These are phyloP conservation scores for Agrilus planipennis DNA, from an alignment of 1,140 invertebrate genomes.

Conservation along the genomic window DNA sequence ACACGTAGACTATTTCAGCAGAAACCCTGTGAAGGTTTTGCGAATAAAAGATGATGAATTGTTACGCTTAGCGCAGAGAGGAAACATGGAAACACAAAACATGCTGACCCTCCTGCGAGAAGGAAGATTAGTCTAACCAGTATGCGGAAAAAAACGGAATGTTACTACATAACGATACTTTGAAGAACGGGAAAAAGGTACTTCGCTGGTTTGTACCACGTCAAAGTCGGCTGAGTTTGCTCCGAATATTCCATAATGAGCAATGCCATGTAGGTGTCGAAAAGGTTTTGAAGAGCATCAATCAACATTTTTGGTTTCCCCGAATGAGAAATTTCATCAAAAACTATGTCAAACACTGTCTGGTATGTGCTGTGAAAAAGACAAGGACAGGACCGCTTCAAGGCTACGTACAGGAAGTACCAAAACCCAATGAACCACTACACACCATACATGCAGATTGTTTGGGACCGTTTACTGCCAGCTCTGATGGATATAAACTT, in stretches of 20 bases:
- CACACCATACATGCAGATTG: slow-evolving; percentile 21
- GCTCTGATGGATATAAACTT: slow-evolving; percentile 8
- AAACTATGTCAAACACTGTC: slow-evolving; percentile 21
- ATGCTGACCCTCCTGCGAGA: too few species aligned
- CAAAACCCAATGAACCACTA: slow-evolving; percentile 19
- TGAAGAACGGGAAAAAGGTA: background rate
- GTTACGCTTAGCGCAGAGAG: background rate
- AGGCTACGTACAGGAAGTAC: background rate
- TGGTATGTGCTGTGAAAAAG: slow-evolving; percentile 19
- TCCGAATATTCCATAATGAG: slow-evolving; percentile 21
- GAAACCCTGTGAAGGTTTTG: slow-evolving; percentile 11
- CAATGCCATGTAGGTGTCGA: slow-evolving; percentile 15
- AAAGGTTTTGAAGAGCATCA: slow-evolving; percentile 16
- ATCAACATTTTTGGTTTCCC: slow-evolving; percentile 20
- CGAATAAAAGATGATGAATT: background rate
- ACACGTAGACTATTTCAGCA: slow-evolving; percentile 19
- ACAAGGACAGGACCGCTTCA: slow-evolving; percentile 15
- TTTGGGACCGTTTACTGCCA: slow-evolving; percentile 2
- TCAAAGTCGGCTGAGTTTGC: slow-evolving; percentile 17
- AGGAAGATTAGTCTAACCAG: slow-evolving; percentile 7
- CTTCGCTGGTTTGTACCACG: slow-evolving; percentile 19
- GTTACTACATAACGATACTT: background rate
- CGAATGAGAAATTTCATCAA: slow-evolving; percentile 15
- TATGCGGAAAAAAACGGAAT: slow-evolving; percentile 9
- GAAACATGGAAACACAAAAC: background rate